Conservation (phyloP, 2,797 vertebrate species). For the Hypotaenidia philippensis region DNA sequence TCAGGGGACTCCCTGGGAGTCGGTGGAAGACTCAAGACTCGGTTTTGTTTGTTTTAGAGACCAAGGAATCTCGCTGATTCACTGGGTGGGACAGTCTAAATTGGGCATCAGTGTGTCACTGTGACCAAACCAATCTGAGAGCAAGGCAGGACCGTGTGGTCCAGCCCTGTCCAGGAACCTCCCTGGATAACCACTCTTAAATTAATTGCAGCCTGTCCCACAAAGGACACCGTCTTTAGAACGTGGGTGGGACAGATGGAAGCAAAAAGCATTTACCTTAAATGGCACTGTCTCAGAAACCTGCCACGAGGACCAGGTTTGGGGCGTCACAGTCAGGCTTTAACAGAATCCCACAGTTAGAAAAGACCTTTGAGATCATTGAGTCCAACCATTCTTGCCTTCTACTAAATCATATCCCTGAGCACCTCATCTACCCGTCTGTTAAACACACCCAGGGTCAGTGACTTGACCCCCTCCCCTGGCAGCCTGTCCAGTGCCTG, state of each 20-base stretch:
- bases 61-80: slow-evolving; percentile 38
- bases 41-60: background rate
- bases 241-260: background rate
- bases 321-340: background rate
- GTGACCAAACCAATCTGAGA: background rate
- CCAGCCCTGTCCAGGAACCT: background rate
- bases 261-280: background rate
- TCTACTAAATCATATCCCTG: no score
- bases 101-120: background rate
- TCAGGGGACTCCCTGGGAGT: background rate
- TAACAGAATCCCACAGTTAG: no score
- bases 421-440: no score
- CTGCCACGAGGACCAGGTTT: background rate
- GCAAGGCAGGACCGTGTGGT: background rate
- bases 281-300: background rate
- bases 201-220: background rate
- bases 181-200: background rate
- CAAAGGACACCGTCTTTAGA: background rate
- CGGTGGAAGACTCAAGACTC: background rate
- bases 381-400: no score
- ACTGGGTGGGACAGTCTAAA: slow-evolving; percentile 38
- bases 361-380: no score
- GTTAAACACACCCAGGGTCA: no score
- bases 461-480: no score
- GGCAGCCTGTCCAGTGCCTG: no score